Percentiles rank a stretch among this genome's conserved stretches.
Conservation (phyloP, 2,113 vertebrate species). For the Aegithalos caudatus region DNA sequence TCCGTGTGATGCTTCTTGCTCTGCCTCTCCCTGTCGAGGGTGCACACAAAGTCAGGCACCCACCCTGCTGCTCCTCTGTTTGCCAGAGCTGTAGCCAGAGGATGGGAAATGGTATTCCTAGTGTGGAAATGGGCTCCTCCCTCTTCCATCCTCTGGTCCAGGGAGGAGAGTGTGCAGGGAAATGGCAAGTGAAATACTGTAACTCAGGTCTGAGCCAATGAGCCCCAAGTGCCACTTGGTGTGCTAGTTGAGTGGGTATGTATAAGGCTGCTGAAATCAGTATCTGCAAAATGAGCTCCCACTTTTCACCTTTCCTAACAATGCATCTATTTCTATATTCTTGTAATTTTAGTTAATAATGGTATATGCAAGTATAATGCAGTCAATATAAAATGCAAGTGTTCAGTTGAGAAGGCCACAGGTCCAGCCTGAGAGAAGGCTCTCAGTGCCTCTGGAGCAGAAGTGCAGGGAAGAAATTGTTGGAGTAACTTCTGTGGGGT, state of each 20-base stretch:
- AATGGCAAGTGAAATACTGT: not conserved
- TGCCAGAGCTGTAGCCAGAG: not conserved
- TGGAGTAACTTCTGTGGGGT: not conserved
- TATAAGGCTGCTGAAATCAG: not conserved
- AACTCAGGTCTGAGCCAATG: not conserved
- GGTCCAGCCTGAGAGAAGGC: not conserved
- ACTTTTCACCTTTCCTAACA: not conserved
- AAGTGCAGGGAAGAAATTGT: not conserved
- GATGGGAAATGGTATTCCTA: not conserved
- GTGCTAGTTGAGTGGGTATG: not conserved
- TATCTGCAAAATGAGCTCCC: not conserved
- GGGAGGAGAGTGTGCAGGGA: fast-evolving
- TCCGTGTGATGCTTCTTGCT: not conserved
- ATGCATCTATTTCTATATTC: not conserved
- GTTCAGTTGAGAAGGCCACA: not conserved
- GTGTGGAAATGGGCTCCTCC: not conserved
- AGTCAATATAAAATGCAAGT: not conserved
- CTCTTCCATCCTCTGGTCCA: fast-evolving
- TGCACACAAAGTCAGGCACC: no score
- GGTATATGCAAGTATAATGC: not conserved
- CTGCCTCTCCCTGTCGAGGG: fast-evolving
- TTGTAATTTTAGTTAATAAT: not conserved
- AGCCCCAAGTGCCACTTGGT: not conserved
- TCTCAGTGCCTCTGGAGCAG: not conserved
- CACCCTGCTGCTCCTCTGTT: fast-evolving